Percentiles rank a stretch among this genome's conserved stretches.
phyloP scores from a whole-genome alignment of 2,113 vertebrate species.

The Formicarius rufipectus region DNA sequence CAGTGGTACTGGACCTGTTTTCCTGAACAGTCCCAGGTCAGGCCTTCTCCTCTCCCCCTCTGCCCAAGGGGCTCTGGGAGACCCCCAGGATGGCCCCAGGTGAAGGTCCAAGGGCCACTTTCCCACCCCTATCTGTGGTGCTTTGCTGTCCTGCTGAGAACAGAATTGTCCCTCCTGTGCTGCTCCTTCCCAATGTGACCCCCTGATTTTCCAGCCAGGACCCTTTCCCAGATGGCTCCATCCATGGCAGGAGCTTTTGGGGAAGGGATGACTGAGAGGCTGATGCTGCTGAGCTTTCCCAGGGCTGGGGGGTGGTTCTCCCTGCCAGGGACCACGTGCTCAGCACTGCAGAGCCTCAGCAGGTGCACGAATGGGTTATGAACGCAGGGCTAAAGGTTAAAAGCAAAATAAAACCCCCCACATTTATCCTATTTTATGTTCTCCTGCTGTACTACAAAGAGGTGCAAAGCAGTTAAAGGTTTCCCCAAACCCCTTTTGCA shows the following conservation, averaged over 20 bases:
- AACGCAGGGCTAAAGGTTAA: constrained; percentile 53
- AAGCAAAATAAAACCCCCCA: constrained; percentile 8
- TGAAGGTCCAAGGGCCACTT: constrained; percentile 44
- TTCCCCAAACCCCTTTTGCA: not conserved
- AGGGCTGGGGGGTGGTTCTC: constrained; percentile 46
- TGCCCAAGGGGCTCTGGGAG: not conserved
- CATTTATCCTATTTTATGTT: constrained; percentile 44
- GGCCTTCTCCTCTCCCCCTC: not conserved
- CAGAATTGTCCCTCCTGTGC: not conserved
- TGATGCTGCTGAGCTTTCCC: not conserved
- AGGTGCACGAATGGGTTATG: constrained; percentile 54
- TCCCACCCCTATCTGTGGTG: constrained; percentile 10
- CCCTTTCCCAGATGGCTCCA: constrained; percentile 53
- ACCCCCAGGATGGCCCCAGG: not conserved
- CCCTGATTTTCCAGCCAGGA: not conserved
- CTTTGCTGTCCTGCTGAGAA: constrained; percentile 6
- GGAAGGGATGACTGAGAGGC: not conserved
- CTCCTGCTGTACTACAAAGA: constrained; percentile 34
- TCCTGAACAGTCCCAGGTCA: not conserved
- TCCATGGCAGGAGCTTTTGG: constrained; percentile 18
- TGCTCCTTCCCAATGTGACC: not conserved
- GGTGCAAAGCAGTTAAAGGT: not conserved
- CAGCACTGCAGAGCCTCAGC: constrained; percentile 52
- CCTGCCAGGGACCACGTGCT: constrained; percentile 35
- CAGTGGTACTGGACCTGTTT: not conserved